A percentile compares a stretch with the other conserved stretches of the same genome.
Conservation (phyloP, 2,797 vertebrate species). For the Percopsis omiscomaycus region DNA sequence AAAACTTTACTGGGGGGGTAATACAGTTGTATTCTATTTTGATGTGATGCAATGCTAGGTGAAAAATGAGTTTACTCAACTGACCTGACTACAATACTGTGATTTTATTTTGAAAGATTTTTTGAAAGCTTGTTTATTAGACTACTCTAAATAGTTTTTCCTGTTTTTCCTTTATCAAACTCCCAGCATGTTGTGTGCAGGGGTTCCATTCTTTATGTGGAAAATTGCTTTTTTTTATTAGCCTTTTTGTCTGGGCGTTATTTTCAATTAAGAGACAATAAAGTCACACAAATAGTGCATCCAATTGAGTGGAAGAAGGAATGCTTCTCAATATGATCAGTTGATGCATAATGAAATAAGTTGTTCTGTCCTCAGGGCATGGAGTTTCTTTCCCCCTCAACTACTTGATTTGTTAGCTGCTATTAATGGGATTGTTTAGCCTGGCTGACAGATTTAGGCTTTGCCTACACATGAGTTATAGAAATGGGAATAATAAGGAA, state of each 20-base stretch:
- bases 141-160: constrained; percentile 29
- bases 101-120: constrained; percentile 51
- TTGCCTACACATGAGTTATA: constrained; percentile 4
- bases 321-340: constrained; percentile 48
- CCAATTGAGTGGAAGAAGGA: constrained; percentile 50
- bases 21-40: too few species aligned
- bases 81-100: constrained; percentile 45
- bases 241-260: constrained; percentile 55
- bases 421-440: constrained; percentile 56
- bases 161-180: constrained; percentile 15
- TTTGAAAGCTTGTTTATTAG: constrained; percentile 32
- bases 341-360: constrained; percentile 45
- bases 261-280: constrained; percentile 69
- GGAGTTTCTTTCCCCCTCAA: constrained; percentile 17
- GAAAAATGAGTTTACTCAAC: neutral
- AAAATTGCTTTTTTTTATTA: constrained; percentile 67
- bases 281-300: constrained; percentile 55
- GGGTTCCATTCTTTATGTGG: constrained; percentile 68
- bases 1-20: too few species aligned
- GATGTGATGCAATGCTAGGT: too few species aligned
- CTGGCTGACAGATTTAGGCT: constrained; percentile 34
- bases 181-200: constrained; percentile 52
- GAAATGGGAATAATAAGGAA: constrained; percentile 3
- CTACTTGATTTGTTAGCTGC: constrained; percentile 37
- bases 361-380: constrained; percentile 46